Evolutionary conservation across 2,113 vertebrate genomes (phyloP).

Genomic region (Salvelinus sp.): DNA sequence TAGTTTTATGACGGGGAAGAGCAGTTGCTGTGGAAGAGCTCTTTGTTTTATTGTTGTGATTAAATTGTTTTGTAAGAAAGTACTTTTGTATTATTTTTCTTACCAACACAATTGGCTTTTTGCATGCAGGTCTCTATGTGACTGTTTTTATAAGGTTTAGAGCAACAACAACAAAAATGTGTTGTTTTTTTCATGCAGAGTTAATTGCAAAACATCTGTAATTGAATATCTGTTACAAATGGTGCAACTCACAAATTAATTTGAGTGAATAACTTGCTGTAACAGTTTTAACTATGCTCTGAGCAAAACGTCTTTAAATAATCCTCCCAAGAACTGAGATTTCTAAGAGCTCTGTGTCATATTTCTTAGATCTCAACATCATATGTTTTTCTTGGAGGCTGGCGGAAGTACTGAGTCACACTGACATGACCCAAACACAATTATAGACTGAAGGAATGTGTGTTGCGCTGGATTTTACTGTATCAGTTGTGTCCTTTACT

Average conservation of each 20-base stretch:
- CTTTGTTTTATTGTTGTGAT: conserved; percentile 21
- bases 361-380: neutral
- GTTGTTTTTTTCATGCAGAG: neutral
- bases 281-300: neutral
- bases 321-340: no score
- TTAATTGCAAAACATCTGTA: neutral
- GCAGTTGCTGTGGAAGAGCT: neutral
- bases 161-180: no score
- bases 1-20: conserved; percentile 1
- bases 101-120: neutral
- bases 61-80: conserved; percentile 40
- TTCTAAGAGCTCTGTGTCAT: no score
- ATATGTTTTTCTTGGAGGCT: neutral
- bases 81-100: conserved; percentile 26
- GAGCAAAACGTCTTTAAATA: no score
- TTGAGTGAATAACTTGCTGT: neutral
- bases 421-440: neutral
- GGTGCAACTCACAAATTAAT: no score
- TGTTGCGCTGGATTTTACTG: neutral
- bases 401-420: neutral
- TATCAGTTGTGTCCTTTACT: neutral
- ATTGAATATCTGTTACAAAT: neutral
- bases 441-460: conserved; percentile 8
- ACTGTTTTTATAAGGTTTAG: no score
- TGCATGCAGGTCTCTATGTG: neutral